Percentiles rank a stretch among this genome's conserved stretches.
These are phyloP conservation scores for Homarus americanus DNA, from an alignment of 1,140 invertebrate species.

Conservation along the genomic window DNA sequence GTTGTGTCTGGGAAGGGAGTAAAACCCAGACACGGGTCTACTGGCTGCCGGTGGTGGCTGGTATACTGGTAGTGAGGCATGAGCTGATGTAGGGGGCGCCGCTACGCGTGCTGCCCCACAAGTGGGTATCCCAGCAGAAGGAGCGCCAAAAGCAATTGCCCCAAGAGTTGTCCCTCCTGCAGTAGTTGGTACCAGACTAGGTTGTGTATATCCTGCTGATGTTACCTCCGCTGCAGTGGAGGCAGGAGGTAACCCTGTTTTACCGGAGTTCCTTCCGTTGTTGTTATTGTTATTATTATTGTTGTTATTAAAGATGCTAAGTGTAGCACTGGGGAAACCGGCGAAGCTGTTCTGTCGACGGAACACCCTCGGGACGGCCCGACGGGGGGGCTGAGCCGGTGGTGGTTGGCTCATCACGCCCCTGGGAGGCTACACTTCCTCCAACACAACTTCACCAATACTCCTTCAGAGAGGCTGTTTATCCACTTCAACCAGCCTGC, in stretches of 20 bases:
- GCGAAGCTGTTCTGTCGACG: constrained; percentile 74
- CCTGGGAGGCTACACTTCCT: neutral
- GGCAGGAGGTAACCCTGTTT: neutral
- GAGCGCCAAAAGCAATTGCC: no score
- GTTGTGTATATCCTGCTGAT: neutral
- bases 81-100: neutral
- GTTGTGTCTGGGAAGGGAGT: constrained; percentile 62
- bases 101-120: neutral
- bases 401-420: constrained; percentile 63
- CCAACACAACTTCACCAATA: neutral
- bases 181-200: neutral
- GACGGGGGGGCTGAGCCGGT: constrained; percentile 56
- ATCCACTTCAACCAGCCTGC: neutral
- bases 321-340: constrained; percentile 69
- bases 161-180: neutral
- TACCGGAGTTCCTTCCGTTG: constrained; percentile 39
- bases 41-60: constrained; percentile 64
- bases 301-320: constrained; percentile 67
- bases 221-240: neutral
- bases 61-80: constrained; percentile 35
- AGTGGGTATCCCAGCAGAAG: neutral
- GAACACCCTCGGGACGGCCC: constrained; percentile 65
- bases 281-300: constrained; percentile 37
- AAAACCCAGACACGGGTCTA: constrained; percentile 55
- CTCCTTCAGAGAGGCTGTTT: neutral